Conservation (phyloP, 2,888 invertebrate genomes). For the Drosophila yooni region DNA sequence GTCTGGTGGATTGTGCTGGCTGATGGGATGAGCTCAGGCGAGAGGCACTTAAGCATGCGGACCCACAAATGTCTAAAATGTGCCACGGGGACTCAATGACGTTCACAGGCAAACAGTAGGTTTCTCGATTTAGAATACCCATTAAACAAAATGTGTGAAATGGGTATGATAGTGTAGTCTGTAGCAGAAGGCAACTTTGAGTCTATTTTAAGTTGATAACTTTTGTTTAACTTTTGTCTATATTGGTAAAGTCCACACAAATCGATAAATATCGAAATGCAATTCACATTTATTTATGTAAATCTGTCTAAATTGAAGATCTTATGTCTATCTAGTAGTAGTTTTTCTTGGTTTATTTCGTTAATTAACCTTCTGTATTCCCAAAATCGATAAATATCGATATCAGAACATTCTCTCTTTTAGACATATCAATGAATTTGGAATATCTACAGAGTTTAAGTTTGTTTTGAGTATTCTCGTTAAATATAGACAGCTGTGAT, state of each 20-base stretch:
- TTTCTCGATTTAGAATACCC: conserved; percentile 3
- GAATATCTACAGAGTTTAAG: background rate
- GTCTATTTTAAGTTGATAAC: background rate
- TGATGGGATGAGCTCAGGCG: background rate
- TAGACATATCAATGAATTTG: background rate
- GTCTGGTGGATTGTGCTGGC: background rate
- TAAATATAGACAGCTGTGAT: background rate
- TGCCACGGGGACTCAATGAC: conserved; percentile 43
- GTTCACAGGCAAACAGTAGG: conserved; percentile 24
- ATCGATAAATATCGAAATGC: background rate
- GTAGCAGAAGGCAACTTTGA: background rate
- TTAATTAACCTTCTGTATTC: background rate
- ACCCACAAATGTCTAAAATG: conserved; percentile 31
- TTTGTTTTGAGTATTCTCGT: background rate
- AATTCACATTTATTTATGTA: background rate
- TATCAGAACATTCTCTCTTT: background rate
- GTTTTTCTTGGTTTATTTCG: background rate
- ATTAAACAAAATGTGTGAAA: background rate
- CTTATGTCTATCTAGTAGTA: background rate
- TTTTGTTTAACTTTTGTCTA: background rate
- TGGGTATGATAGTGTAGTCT: background rate
- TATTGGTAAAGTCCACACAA: background rate
- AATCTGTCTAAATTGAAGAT: no score
- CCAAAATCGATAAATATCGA: background rate
- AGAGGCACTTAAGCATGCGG: conserved; percentile 24